These are phyloP conservation scores for Yponomeuta cagnagella DNA, from an alignment of 2,888 invertebrate genomes.

Conservation along the genomic window DNA sequence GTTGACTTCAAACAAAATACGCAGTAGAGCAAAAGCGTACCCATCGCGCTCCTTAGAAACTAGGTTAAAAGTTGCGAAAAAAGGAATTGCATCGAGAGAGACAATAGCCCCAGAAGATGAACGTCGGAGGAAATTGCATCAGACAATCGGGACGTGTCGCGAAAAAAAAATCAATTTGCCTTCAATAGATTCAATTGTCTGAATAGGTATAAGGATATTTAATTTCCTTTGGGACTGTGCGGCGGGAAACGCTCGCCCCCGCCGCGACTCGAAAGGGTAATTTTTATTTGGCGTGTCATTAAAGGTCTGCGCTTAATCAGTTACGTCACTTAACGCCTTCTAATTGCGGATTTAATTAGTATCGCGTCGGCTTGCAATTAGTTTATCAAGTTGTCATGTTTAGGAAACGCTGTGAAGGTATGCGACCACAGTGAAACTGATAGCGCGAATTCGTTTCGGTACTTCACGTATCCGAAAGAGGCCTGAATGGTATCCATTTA, in stretches of 20 bases:
- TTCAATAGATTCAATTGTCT: constrained; percentile 2
- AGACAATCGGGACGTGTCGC: constrained; percentile 39
- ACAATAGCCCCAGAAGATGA: constrained; percentile 25
- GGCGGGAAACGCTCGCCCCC: constrained; percentile 39
- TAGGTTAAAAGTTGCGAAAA: neutral
- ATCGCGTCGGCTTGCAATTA: neutral
- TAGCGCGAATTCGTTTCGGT: too few relatives aligned
- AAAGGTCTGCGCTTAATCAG: neutral
- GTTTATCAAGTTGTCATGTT: too few relatives aligned
- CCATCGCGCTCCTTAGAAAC: neutral
- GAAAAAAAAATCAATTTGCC: constrained; percentile 35
- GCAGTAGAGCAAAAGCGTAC: neutral
- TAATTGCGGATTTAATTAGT: neutral
- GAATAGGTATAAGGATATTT: constrained; percentile 2
- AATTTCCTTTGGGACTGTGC: constrained; percentile 56
- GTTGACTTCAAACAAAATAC: neutral
- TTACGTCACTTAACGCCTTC: constrained; percentile 8
- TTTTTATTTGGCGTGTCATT: constrained; percentile 2
- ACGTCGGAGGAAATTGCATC: constrained; percentile 41
- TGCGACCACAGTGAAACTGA: too few relatives aligned
- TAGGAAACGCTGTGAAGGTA: too few relatives aligned
- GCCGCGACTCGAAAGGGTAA: neutral
- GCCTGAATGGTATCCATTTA: too few relatives aligned
- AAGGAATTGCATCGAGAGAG: constrained; percentile 19
- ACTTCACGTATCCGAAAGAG: too few relatives aligned